phyloP scores from a whole-genome alignment of 2,797 vertebrate species.

The Lutjanus campechanus region DNA sequence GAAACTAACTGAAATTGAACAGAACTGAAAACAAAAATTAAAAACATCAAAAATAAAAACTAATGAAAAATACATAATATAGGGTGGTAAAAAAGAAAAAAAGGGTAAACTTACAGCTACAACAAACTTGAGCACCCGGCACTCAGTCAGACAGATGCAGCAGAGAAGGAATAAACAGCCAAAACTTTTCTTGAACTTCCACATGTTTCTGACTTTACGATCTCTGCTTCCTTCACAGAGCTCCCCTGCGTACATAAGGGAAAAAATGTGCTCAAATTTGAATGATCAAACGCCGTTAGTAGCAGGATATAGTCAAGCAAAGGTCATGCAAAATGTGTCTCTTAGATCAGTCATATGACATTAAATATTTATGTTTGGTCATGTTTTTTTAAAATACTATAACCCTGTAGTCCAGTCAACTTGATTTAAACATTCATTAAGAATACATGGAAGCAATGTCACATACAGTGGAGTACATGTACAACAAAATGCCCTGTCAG shows the following conservation, averaged over 20 bases:
- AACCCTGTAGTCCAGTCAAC: not conserved
- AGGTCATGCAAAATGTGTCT: not conserved
- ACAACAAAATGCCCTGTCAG: conserved; percentile 13
- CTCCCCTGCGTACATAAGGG: conserved; percentile 4
- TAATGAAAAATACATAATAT: too few species aligned
- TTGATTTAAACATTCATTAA: conserved; percentile 7
- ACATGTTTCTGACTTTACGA: conserved; percentile 56
- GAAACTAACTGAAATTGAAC: too few species aligned
- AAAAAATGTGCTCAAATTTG: not conserved
- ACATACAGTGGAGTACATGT: not conserved
- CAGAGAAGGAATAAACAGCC: conserved; percentile 64
- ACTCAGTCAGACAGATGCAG: conserved; percentile 57
- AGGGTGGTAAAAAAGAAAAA: too few species aligned
- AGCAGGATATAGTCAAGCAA: not conserved
- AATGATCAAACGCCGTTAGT: not conserved
- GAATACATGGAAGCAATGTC: not conserved
- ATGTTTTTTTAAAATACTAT: not conserved
- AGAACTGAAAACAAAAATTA: too few species aligned
- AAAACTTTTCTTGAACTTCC: conserved; percentile 40
- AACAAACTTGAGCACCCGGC: conserved; percentile 80
- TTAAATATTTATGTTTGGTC: conserved; percentile 6
- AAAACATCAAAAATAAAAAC: too few species aligned
- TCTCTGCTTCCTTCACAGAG: conserved; percentile 25
- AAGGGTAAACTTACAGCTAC: conserved; percentile 73
- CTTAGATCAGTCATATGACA: not conserved